Conservation (phyloP, 2,113 vertebrate species). For the Phyllostomus hastatus region DNA sequence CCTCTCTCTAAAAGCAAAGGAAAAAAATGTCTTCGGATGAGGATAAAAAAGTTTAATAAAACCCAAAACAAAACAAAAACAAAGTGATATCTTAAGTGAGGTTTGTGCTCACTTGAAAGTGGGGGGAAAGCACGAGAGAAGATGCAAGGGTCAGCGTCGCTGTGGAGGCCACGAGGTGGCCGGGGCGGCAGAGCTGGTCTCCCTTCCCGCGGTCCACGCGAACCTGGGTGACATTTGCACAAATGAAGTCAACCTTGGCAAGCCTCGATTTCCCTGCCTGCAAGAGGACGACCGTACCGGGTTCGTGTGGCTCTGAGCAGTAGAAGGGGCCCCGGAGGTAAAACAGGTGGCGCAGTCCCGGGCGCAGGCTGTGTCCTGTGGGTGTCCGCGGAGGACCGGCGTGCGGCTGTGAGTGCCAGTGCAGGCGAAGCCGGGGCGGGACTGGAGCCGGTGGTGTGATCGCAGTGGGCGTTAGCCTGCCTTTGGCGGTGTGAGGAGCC, state of each 20-base stretch:
- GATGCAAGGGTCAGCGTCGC: neutral
- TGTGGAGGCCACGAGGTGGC: fast-evolving
- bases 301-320: neutral
- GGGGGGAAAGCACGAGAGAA: neutral
- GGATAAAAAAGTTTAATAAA: too few relatives aligned
- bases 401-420: fast-evolving
- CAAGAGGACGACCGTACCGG: neutral
- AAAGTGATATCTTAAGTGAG: neutral
- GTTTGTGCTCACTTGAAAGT: neutral
- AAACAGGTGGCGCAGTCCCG: fast-evolving
- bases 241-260: neutral
- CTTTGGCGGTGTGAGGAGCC: too few relatives aligned
- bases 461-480: neutral
- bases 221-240: neutral
- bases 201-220: neutral
- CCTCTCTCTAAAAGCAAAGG: too few relatives aligned
- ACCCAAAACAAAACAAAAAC: neutral
- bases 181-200: fast-evolving
- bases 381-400: fast-evolving
- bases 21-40: too few relatives aligned
- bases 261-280: neutral
- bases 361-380: fast-evolving
- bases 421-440: neutral
- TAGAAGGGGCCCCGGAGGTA: fast-evolving
- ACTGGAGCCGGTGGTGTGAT: too few relatives aligned